Conservation (phyloP, 2,888 invertebrate genomes). For the Yponomeuta malinellus region DNA sequence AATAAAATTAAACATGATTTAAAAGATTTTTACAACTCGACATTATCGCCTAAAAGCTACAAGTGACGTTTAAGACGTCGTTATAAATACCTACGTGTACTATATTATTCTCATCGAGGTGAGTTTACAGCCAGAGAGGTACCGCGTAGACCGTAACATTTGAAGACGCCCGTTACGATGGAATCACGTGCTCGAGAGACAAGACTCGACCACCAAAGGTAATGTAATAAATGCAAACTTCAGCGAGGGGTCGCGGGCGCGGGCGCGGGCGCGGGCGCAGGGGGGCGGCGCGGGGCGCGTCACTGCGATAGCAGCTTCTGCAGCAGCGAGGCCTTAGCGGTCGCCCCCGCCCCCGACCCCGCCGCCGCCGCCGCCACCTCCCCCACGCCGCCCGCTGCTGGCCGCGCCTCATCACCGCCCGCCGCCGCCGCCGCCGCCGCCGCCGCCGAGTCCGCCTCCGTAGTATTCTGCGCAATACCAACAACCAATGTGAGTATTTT, state of each 20-base stretch:
- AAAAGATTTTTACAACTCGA: conserved; percentile 58
- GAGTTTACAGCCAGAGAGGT: conserved; percentile 68
- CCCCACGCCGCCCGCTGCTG: conserved; percentile 14
- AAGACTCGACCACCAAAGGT: conserved; percentile 13
- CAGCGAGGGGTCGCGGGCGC: conserved; percentile 25
- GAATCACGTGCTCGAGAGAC: conserved; percentile 41
- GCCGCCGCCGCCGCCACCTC: conserved; percentile 27
- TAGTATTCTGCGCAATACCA: conserved; percentile 56
- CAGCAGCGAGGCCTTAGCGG: conserved; percentile 84
- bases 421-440: conserved; percentile 39
- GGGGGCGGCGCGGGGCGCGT: conserved; percentile 33
- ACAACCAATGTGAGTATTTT: not conserved
- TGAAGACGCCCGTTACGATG: conserved; percentile 43
- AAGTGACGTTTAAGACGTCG: conserved; percentile 34
- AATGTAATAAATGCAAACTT: conserved; percentile 58
- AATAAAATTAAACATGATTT: conserved; percentile 31
- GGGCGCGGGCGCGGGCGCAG: conserved; percentile 19
- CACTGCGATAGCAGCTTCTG: conserved; percentile 91
- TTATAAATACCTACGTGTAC: conserved; percentile 55
- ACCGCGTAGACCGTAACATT: conserved; percentile 59
- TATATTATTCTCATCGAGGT: conserved; percentile 53
- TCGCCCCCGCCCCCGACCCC: conserved; percentile 28
- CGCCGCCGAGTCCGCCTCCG: conserved; percentile 69
- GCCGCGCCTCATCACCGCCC: conserved; percentile 30
- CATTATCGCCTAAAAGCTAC: conserved; percentile 61